A percentile compares a stretch with the other conserved stretches of the same genome.
phyloP scores from a whole-genome alignment of 2,113 vertebrate genomes.

The Antechinus stuartii region DNA sequence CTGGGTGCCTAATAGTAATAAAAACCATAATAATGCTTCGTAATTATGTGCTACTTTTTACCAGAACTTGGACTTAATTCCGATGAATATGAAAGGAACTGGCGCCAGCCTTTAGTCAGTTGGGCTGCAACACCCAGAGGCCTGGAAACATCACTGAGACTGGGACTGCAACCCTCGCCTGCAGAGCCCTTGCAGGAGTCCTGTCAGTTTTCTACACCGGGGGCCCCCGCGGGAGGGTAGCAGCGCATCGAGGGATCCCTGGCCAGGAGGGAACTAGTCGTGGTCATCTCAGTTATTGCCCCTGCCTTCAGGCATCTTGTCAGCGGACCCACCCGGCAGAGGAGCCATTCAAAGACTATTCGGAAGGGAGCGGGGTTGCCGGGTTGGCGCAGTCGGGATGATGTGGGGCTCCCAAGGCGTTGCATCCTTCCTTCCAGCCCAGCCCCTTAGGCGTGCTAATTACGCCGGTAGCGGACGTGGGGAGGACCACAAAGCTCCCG shows the following conservation, averaged over 20 bases:
- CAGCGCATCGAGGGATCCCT: background rate
- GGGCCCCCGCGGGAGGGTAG: no score
- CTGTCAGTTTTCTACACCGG: no score
- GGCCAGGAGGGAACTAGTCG: conserved; percentile 17
- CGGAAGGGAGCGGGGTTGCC: background rate
- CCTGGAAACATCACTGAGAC: conserved; percentile 64
- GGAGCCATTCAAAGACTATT: background rate
- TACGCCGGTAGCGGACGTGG: background rate
- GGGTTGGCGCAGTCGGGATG: background rate
- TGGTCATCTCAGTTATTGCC: background rate
- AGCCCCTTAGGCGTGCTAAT: background rate
- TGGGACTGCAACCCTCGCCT: conserved; percentile 54
- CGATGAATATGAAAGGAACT: conserved; percentile 59
- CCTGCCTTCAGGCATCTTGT: background rate
- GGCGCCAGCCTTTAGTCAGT: conserved; percentile 63
- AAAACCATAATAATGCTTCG: conserved; percentile 77
- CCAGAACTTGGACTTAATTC: conserved; percentile 78
- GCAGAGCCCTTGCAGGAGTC: background rate
- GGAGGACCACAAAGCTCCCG: conserved; percentile 3
- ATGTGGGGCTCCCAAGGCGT: background rate
- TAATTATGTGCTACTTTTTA: conserved; percentile 70
- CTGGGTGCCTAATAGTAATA: conserved; percentile 77
- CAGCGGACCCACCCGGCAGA: background rate
- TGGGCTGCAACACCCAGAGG: conserved; percentile 69
- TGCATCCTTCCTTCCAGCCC: background rate